Base-by-base conservation (phyloP, 2,888 invertebrate genomes). In the Clunio marinus region DNA sequence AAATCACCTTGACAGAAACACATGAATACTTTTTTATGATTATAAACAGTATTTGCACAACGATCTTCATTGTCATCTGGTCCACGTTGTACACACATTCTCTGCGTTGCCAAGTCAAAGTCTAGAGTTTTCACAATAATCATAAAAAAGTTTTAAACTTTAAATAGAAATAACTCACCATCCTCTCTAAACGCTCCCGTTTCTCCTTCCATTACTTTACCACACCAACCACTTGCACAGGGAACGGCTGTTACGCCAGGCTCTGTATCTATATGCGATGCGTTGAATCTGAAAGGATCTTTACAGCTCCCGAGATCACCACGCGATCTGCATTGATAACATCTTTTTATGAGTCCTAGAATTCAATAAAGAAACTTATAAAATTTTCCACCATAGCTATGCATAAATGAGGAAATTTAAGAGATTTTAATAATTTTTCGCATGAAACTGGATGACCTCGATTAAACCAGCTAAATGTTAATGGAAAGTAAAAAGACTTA, bases 141-240 rank as follows among this genome's bases (percentile, higher is more conserved):
- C n/a, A n/a, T 27, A 17, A n/a, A 41, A 45, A 22, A 45, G 32
- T 41, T 63, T 24, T 55, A 46, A 41, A 60, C 10, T 20, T 35
- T 15, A 20, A 3, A 67, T 17, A 15, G 22, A n/a, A 1, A 60
- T 46, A 32, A 72, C 73, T 77, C 79, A 90, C 92, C 93, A 80
- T 91, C 91, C 75, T 87, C 86, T 75, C 89, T 87, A 72, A 88
- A 84, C 62, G 88, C 81, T 73, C 88, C 88, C 15, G 66, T 66
- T 72, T 87, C 87, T 69, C 88, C 88, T 77, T 94, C 93, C 37
- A 92, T 84, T 63, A 93, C 87, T 81, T 95, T 95, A 24, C 90
- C 91, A 75, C 95, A 95, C 95, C 95, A 95, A 41, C 93, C 93
- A 0, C 92, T 92, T 0, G 91, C 89, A 74, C 94, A 94, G 0